Conservation (phyloP, 2,113 vertebrate species). For the Marcusenius ussheri region DNA sequence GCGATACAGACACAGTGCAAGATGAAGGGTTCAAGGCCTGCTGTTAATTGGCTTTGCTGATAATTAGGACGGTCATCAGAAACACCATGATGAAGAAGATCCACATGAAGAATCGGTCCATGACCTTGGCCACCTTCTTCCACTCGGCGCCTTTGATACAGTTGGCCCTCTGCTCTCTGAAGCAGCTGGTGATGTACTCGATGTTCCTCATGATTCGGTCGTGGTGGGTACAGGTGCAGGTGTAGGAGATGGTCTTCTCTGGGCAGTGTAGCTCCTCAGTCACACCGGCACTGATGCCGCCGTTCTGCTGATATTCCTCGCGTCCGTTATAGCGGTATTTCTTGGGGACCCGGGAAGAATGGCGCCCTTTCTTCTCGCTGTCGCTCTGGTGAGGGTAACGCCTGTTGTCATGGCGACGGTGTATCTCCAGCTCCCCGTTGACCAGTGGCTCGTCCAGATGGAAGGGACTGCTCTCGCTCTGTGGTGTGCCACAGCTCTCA, state of each 20-base stretch:
- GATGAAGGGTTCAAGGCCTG: neutral
- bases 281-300: conserved; percentile 51
- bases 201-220: conserved; percentile 75
- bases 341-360: conserved; percentile 10
- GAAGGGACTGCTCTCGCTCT: conserved; percentile 47
- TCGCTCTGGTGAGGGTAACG: conserved; percentile 35
- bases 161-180: conserved; percentile 80
- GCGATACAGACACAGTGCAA: neutral
- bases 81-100: conserved; percentile 95
- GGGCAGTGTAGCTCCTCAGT: conserved; percentile 39
- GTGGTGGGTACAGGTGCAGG: conserved; percentile 63
- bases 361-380: conserved; percentile 5
- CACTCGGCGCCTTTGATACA: conserved; percentile 80
- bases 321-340: conserved; percentile 42
- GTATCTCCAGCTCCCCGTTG: conserved; percentile 26
- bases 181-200: conserved; percentile 84
- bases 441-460: conserved; percentile 51
- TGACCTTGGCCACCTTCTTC: conserved; percentile 97
- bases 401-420: conserved; percentile 15
- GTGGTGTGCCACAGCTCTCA: conserved; percentile 76
- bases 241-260: conserved; percentile 34
- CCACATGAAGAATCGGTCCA: conserved; percentile 99
- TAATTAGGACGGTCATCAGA: conserved; percentile 88
- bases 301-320: conserved; percentile 45
- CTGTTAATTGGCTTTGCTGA: conserved; percentile 77